These are phyloP conservation scores for Alca torda DNA, from an alignment of 2,797 vertebrate genomes.

Conservation along the genomic window DNA sequence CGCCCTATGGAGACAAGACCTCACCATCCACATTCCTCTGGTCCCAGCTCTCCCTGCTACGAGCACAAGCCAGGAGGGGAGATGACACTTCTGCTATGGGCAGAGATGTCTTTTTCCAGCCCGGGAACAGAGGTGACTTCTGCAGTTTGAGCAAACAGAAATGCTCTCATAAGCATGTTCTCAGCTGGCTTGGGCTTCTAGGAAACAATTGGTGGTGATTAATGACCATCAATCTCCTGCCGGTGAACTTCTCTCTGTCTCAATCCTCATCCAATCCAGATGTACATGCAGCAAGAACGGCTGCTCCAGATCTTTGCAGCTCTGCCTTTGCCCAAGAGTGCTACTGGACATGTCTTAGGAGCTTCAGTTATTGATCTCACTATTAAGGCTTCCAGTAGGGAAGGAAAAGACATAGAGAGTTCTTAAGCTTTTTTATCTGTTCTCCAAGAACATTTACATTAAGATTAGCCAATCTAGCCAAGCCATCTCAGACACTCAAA, in stretches of 20 bases:
- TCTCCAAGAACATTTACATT: neutral
- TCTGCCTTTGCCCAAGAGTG: neutral
- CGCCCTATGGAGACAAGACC: neutral
- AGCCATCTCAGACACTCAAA: neutral
- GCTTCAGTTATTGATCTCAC: neutral
- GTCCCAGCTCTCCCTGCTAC: neutral
- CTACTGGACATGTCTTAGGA: neutral
- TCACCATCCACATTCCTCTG: neutral
- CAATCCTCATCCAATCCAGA: neutral
- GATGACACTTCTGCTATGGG: neutral
- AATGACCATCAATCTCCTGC: neutral
- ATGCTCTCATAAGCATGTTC: neutral
- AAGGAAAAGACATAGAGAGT: neutral
- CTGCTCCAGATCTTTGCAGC: neutral
- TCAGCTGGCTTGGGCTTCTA: neutral
- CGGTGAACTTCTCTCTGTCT: neutral
- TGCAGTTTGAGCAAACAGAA: neutral
- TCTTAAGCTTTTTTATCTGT: neutral
- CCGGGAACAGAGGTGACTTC: neutral
- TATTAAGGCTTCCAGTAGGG: neutral
- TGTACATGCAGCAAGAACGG: neutral
- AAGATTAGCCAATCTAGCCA: neutral
- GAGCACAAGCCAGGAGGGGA: neutral
- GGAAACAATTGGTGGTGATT: neutral
- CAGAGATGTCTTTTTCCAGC: neutral